Percentiles rank a stretch among this genome's conserved stretches.
phyloP scores from a whole-genome alignment of 2,888 invertebrate genomes.

The Pandemis heparana region DNA sequence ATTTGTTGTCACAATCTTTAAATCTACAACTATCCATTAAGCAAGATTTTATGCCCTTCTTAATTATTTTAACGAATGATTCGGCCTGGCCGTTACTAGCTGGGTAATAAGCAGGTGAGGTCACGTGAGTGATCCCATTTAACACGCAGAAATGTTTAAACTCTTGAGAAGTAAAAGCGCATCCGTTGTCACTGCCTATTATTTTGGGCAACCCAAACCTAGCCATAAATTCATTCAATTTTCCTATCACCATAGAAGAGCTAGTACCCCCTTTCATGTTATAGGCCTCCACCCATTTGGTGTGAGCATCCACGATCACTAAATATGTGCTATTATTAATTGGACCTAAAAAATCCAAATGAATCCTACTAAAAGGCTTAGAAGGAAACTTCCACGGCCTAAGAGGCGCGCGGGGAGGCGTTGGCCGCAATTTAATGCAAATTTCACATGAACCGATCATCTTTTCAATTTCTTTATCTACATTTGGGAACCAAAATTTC shows the following conservation, averaged over 20 bases:
- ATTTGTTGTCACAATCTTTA: background rate
- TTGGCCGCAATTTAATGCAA: constrained; percentile 23
- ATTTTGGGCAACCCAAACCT: constrained; percentile 41
- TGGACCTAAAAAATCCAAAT: constrained; percentile 49
- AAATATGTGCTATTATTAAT: constrained; percentile 43
- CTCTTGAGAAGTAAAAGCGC: constrained; percentile 42
- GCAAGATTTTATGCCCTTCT: constrained; percentile 24
- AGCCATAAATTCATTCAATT: constrained; percentile 28
- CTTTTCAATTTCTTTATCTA: background rate
- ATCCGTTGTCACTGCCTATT: constrained; percentile 48
- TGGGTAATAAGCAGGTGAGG: constrained; percentile 34
- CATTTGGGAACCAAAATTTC: too few species aligned
- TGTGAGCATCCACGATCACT: constrained; percentile 46
- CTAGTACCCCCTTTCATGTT: constrained; percentile 34
- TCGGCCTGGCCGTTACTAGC: too few species aligned
- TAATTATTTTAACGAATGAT: too few species aligned
- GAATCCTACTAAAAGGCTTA: constrained; percentile 36
- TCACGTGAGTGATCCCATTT: constrained; percentile 46
- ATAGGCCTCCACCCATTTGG: constrained; percentile 50
- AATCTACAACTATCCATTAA: constrained; percentile 29
- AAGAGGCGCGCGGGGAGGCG: constrained; percentile 45
- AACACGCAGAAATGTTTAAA: constrained; percentile 45
- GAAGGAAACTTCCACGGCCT: constrained; percentile 42
- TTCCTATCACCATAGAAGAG: too few species aligned
- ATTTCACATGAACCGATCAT: background rate